Percentiles rank a stretch among this genome's conserved stretches.
phyloP scores from a whole-genome alignment of 2,113 vertebrate species.

The Notothenia coriiceps region DNA sequence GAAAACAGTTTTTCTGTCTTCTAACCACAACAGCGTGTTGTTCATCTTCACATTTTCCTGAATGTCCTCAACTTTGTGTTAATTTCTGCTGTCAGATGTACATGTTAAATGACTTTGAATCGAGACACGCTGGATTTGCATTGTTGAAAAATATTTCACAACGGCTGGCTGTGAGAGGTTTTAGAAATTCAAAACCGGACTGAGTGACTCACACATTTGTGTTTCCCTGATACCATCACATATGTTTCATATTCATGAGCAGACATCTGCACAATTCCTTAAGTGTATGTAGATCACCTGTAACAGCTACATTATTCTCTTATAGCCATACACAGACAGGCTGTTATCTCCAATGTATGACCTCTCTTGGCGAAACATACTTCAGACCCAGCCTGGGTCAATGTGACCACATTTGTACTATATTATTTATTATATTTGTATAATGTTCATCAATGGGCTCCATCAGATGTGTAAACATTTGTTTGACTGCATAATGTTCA shows the following conservation, averaged over 20 bases:
- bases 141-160: background rate
- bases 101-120: background rate
- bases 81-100: background rate
- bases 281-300: slow-evolving; percentile 27
- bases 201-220: slow-evolving; percentile 33
- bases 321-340: background rate
- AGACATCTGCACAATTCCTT: slow-evolving; percentile 21
- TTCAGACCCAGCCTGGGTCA: background rate
- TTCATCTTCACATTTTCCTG: slow-evolving; percentile 14
- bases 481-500: background rate
- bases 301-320: background rate
- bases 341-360: background rate
- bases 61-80: background rate
- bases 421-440: too few relatives aligned
- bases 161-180: background rate
- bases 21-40: background rate
- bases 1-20: slow-evolving; percentile 30
- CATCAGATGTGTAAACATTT: background rate
- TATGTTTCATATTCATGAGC: slow-evolving; percentile 38
- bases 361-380: background rate
- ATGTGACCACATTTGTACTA: too few relatives aligned
- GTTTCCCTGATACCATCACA: slow-evolving; percentile 30
- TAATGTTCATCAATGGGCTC: background rate
- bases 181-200: slow-evolving; percentile 30
- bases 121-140: background rate